phyloP scores from a whole-genome alignment of 2,797 vertebrate genomes.

The Bucorvus abyssinicus region DNA sequence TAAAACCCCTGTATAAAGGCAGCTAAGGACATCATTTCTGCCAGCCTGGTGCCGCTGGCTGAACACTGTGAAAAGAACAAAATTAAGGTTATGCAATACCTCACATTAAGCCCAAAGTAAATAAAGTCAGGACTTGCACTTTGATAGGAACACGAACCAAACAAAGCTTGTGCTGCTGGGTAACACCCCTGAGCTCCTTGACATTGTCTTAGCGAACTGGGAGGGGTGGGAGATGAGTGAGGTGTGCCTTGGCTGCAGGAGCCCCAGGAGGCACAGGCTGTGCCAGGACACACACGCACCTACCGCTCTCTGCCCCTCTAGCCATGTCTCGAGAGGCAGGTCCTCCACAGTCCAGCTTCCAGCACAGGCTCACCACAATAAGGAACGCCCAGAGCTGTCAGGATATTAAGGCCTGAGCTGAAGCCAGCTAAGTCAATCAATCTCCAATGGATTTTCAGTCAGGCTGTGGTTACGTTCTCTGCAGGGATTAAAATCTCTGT shows the following conservation, averaged over 20 bases:
- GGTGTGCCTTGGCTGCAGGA: neutral
- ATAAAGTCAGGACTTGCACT: neutral
- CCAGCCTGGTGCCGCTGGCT: neutral
- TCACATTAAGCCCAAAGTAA: neutral
- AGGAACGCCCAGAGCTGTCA: neutral
- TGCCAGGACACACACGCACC: accelerated
- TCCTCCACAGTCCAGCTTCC: neutral
- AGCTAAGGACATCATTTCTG: neutral
- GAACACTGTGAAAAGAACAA: neutral
- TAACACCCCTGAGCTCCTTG: neutral
- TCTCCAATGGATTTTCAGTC: neutral
- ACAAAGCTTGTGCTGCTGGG: neutral
- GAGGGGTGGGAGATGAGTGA: neutral
- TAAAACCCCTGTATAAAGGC: neutral
- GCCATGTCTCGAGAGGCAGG: neutral
- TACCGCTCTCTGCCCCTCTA: neutral
- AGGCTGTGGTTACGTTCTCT: neutral
- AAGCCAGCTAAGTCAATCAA: neutral
- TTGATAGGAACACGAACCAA: neutral
- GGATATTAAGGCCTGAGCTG: neutral
- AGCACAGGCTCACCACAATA: neutral
- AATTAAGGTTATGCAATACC: neutral
- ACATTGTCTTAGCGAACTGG: accelerated
- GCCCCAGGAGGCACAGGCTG: neutral
- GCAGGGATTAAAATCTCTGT: neutral